Base-by-base conservation (phyloP, 2,113 vertebrate genomes). In the Anguilla rostrata region DNA sequence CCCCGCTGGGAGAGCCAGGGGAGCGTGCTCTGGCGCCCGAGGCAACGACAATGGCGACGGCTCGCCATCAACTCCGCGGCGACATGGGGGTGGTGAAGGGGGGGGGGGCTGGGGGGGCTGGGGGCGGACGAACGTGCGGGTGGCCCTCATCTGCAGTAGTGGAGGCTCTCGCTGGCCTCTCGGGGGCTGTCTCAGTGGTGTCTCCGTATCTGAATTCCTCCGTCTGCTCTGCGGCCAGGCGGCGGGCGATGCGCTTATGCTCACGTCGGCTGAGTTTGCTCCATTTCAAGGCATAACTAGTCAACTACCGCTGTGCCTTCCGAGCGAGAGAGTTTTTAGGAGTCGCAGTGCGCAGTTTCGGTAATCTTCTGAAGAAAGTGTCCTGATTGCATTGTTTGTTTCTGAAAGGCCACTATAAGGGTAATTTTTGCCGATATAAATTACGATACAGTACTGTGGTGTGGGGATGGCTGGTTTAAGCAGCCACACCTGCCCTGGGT, bases 11-110 rank as follows among this genome's bases (percentile, higher is more conserved):
- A 91, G 86, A 91, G 85, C 88, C 90, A 88, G 90, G 91, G 92
- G 93, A 93, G 94, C 91, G 90, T 93, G 94, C 93, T 90, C 88
- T 92, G 91, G 91, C 91, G 92, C 87, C 88, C 91, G 86, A 90
- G 84, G 87, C 93, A 91, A 93, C 93, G 90, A 89, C 88, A 63
- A 63, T 63, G 22, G 60, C 4, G 60, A 63, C 60, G 84, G 83
- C 90, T n/a, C 71, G 56, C 84, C 88, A 8, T 26, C 20, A 26
- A 63, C 60, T 20, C 60, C 60, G 26, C 20, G 18, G 60, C 22
- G 22, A 63, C 20, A 26, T 1, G 49, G 49, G 49, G 49, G 93
- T 93, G 94, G 94, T 92, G 90, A 84, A 49, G 18, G 4, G 60
- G 60, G 60, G 60, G 49, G 49, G 49, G 43, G 43, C 43, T 43